These are phyloP conservation scores for Epinephelus malabaricus DNA, from an alignment of 2,797 vertebrate species.

Conservation along the genomic window DNA sequence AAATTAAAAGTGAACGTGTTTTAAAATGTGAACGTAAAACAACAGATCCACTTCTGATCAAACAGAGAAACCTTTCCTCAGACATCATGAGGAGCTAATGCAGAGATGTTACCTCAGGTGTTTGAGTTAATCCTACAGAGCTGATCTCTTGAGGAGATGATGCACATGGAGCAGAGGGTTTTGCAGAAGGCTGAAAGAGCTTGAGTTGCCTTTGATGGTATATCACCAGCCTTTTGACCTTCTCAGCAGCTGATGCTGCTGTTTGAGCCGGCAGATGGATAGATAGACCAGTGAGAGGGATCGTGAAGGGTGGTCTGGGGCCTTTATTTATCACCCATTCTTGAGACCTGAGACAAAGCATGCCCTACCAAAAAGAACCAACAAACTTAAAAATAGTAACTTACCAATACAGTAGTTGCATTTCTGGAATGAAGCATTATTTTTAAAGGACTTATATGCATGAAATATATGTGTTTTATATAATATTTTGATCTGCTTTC, in stretches of 20 bases:
- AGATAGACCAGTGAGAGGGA: no score
- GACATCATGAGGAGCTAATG: background rate
- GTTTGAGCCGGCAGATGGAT: background rate
- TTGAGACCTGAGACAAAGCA: no score
- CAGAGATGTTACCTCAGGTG: background rate
- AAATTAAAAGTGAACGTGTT: background rate
- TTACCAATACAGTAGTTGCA: no score
- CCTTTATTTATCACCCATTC: no score
- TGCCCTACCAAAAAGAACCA: no score
- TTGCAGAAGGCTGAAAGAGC: slow-evolving; percentile 4
- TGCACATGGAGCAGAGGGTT: background rate
- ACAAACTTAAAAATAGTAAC: no score
- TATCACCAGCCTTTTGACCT: background rate
- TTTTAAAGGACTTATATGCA: no score
- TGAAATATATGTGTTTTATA: no score
- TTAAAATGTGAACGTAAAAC: background rate
- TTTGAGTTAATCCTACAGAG: slow-evolving; percentile 5
- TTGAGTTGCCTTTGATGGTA: background rate
- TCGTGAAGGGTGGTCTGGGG: no score
- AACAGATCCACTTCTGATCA: background rate
- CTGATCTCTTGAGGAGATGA: slow-evolving; percentile 6
- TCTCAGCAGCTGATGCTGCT: background rate
- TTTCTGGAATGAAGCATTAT: no score
- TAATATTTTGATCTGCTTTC: no score
- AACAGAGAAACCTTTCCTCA: background rate